Conservation (phyloP, 2,797 vertebrate genomes). For the Phrynocephalus vlangalii region DNA sequence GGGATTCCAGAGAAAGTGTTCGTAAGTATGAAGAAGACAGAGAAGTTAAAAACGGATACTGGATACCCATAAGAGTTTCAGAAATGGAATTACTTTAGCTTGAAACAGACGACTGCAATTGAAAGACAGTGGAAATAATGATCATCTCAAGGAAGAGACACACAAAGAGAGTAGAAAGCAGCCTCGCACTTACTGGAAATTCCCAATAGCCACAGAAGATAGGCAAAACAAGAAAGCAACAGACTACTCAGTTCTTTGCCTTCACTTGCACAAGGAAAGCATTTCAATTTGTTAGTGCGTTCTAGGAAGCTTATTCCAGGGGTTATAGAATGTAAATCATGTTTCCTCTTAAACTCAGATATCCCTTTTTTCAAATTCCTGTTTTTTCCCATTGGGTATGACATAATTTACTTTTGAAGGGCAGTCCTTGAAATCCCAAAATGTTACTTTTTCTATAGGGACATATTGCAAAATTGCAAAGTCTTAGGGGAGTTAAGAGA, state of each 20-base stretch:
- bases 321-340: constrained; percentile 46
- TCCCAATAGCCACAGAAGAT: no score
- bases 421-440: neutral
- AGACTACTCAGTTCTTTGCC: neutral
- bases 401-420: neutral
- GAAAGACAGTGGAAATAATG: neutral
- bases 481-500: neutral
- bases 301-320: constrained; percentile 44
- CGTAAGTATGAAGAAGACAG: neutral
- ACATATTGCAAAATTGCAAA: constrained; percentile 8
- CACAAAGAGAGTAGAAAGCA: neutral
- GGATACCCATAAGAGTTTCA: neutral
- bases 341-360: constrained; percentile 6
- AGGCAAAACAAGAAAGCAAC: neutral
- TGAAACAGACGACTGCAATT: neutral
- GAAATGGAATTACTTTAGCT: neutral
- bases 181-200: no score
- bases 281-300: constrained; percentile 45
- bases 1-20: neutral
- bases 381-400: neutral
- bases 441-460: neutral
- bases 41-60: neutral
- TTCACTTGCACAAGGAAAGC: neutral
- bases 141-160: neutral
- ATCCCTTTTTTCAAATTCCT: neutral